Conservation (phyloP, 2,113 vertebrate species). For the Cavia aperea region DNA sequence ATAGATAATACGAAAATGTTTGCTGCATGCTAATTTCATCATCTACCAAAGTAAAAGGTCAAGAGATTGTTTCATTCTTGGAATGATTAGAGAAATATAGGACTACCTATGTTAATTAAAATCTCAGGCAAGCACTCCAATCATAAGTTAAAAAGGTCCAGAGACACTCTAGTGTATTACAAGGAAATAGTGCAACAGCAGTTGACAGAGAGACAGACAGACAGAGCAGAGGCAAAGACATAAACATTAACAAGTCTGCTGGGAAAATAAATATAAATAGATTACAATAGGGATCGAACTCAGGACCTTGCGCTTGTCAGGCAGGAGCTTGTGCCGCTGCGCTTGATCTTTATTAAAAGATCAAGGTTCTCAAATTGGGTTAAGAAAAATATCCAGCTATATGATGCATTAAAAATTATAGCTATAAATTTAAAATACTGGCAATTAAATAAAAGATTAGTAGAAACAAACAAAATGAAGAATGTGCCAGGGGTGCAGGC, state of each 20-base stretch:
- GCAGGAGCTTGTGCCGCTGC: too few relatives aligned
- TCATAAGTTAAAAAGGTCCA: conserved; percentile 25
- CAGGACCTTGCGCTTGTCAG: too few relatives aligned
- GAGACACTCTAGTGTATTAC: conserved; percentile 23
- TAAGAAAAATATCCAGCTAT: conserved; percentile 24
- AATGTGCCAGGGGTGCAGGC: neutral
- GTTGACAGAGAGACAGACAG: neutral
- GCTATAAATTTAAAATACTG: neutral
- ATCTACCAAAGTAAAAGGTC: conserved; percentile 30
- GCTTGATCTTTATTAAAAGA: conserved; percentile 26
- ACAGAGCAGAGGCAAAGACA: neutral
- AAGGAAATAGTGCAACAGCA: neutral
- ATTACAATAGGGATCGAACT: neutral
- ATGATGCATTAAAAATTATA: neutral
- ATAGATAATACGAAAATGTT: neutral
- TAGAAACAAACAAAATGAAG: neutral
- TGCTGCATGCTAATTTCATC: conserved; percentile 23
- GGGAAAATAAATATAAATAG: conserved; percentile 46
- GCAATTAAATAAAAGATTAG: conserved; percentile 9
- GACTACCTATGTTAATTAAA: conserved; percentile 33
- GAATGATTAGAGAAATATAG: conserved; percentile 34
- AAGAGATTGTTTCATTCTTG: conserved; percentile 39
- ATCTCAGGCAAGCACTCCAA: conserved; percentile 24
- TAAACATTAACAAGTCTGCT: neutral
- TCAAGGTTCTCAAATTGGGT: neutral